Base-by-base conservation (phyloP, 2,888 invertebrate species). In the Tineola bisselliella region DNA sequence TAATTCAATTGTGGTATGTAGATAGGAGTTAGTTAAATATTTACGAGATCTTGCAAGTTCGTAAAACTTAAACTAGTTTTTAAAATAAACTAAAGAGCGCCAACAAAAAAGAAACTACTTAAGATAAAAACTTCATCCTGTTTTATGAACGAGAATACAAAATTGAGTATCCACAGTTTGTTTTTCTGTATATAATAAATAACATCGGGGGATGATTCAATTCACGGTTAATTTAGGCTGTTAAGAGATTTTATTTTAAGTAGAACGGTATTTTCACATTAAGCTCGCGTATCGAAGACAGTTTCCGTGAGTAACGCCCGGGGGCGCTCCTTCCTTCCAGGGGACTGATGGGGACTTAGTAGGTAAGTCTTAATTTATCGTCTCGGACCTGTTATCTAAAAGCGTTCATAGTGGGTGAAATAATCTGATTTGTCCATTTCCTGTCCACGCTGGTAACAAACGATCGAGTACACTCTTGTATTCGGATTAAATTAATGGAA, bases 391-490 rank as follows among this genome's bases (percentile, higher is more conserved):
- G 79, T 79, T 84, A 84, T 84, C 84, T 81, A 78, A 71, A 72
- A 76, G 75, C 79, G 60, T 48, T 84, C 82, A 81, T 84, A 84
- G 82, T 78, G 84, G 82, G 81, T 79, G 79, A 84, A 87, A 83
- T 84, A 87, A 87, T 87, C 86, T 79, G 86, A 86, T 87, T 86
- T 84, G 84, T 84, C 86, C 86, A 84, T 86, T 87, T 83, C 62
- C 63, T 60, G 61, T 62, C 63, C 38, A 25, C 58, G 62, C 59
- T 56, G 18, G 60, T 61, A 63, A 63, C 63, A 60, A 63, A 63
- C 58, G 58, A 58, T 58, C 19, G 54, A 25, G 48, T 48, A 54
- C 54, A 10, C 19, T 54, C 19, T 54, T 54, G 54, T 25, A 25
- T n/a, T n/a, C 10, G 25, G 54, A 54, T 54, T 54, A 54, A 54